Base-by-base conservation (phyloP, 2,797 vertebrate species). In the Phoebastria nigripes region DNA sequence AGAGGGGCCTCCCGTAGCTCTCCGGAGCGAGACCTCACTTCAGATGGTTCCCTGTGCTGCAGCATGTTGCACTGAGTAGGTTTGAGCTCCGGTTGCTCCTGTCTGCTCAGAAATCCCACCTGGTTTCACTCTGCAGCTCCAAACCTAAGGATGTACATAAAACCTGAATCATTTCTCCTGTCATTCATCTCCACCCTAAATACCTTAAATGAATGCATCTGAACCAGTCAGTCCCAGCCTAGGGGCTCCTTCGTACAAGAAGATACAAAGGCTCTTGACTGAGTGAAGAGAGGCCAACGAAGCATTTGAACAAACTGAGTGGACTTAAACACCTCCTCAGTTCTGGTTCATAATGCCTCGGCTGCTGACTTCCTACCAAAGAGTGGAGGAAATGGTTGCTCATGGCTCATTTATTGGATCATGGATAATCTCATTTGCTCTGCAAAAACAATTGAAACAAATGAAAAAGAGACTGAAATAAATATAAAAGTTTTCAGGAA, bases 401-500 rank as follows among this genome's bases (percentile, higher is more conserved):
- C 2, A 0, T n/a, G 17, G 18, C 22, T 93, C 21, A n/a, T 67
- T 81, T 83, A 52, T 49, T 44, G 24, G 11, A 87, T 56, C 24
- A 7, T 24, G 28, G 33, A 71, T 52, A 78, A 37, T 42, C n/a
- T 47, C 61, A 14, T 9, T 26, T 9, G 47, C 16, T 20, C 28
- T 0, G 8, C 18, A 39, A 28, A 46, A 0, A 4, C 6, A 65
- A 56, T 1, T 3, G 14, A 59, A 77, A 25, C 2, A 72, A 42
- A 39, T 6, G 42, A 55, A 76, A 15, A 21, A 28, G 6, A 26
- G 7, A 46, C 5, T 3, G 26, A 91, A 77, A 67, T 17, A 76
- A 73, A 74, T 4, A 35, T 8, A 37, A 47, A 31, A 11, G 7
- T 63, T 89, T 61, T 18, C 26, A 78, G 26, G 14, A 66, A 69